Base-by-base conservation (phyloP, 2,888 invertebrate genomes). In the Macropis europaea region DNA sequence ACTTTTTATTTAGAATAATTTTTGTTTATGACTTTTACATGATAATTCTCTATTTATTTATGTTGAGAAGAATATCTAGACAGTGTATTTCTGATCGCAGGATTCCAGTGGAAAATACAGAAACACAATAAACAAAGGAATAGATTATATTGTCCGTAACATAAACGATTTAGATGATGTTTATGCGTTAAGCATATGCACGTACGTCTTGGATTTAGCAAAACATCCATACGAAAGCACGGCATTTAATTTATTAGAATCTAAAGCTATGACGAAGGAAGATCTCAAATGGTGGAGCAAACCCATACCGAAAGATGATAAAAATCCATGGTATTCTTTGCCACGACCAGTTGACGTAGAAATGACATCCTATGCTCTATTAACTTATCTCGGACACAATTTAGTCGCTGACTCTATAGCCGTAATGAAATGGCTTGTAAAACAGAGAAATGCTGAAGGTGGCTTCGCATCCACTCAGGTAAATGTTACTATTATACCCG, bases 281-380 rank as follows among this genome's bases (percentile, higher is more conserved):
- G 95, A 94, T 56, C 92, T 93, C 82, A 94, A 94, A 82, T 97
- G 96, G 94, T 98, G 97, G 97, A 93, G 94, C 42, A 94, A 95
- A 69, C 93, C 92, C 0, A 90, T 91, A 7, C 87, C 90, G 0
- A 84, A 91, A 42, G 93, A 93, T 64, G 91, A 91, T 45, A 92
- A 92, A 57, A 94, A 94, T 85, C 94, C 94, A 0, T 94, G 94
- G 94, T 91, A 90, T 28, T 89, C 91, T 48, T 90, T 93, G 70
- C 94, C 96, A 0, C 93, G 93, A 68, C 94, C 95, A 0, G 93
- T 95, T 0, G 94, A 95, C 79, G 93, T 98, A 3, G 96, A 97
- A 89, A 96, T 97, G 81, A 97, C 98, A 0, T 94, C 98, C 0
- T 99, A 98, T 90, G 95, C 95, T 0, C 90, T 99, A 61, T 91